Conservation (phyloP, 2,113 vertebrate species). For the Grallaria varia region DNA sequence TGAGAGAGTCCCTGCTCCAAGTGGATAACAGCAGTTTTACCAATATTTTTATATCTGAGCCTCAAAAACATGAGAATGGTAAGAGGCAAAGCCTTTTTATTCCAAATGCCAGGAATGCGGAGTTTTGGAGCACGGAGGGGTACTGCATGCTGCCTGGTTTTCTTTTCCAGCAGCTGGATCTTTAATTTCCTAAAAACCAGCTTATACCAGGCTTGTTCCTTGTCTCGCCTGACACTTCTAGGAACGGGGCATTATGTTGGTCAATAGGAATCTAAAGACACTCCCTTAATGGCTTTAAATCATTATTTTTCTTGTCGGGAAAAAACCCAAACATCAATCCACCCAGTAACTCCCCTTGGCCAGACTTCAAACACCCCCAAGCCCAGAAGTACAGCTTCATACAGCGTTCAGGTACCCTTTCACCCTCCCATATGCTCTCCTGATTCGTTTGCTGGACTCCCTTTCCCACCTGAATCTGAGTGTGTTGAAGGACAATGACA, state of each 20-base stretch:
- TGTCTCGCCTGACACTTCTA: slow-evolving; percentile 1
- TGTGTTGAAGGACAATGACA: background rate
- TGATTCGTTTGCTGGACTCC: background rate
- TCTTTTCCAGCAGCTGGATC: background rate
- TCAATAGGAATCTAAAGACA: background rate
- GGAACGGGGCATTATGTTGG: background rate
- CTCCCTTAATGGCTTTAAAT: background rate
- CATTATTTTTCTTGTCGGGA: background rate
- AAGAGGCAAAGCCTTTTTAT: background rate
- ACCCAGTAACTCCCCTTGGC: background rate
- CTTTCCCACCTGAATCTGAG: background rate
- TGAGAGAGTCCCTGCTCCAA: background rate
- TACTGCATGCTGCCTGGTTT: background rate
- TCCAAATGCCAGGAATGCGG: background rate
- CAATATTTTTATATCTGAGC: background rate
- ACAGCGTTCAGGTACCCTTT: background rate
- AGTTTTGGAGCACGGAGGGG: background rate
- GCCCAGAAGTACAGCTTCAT: background rate
- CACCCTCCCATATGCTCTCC: background rate
- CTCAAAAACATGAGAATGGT: background rate
- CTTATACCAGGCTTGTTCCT: background rate
- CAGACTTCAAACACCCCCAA: background rate
- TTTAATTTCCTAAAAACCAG: background rate
- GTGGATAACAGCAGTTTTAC: background rate
- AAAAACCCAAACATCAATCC: background rate